Evolutionary conservation across 2,888 invertebrate genomes (phyloP).

Genomic region (Periphyllus acericola): DNA sequence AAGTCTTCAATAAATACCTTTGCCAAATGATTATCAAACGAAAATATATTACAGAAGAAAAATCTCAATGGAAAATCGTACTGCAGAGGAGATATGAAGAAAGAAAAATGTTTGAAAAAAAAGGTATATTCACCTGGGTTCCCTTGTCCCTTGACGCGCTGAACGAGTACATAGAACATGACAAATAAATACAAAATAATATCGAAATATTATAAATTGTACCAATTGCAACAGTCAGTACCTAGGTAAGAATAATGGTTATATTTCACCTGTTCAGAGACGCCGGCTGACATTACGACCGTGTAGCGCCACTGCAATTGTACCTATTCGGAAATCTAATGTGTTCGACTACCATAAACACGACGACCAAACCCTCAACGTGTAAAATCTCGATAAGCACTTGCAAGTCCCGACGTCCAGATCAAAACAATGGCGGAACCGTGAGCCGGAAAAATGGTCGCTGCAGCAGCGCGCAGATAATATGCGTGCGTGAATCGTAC

Average conservation of each 20-base stretch:
- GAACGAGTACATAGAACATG: conserved; percentile 66
- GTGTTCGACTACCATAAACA: conserved; percentile 8
- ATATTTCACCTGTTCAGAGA: conserved; percentile 84
- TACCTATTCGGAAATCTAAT: conserved; percentile 1
- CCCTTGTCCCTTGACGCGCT: conserved; percentile 90
- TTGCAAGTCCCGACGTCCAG: not conserved
- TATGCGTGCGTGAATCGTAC: not conserved
- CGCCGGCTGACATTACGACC: conserved; percentile 83
- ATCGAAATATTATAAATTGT: conserved; percentile 65
- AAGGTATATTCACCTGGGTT: conserved; percentile 75
- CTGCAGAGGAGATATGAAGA: no score
- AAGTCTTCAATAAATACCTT: no score
- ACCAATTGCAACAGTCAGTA: conserved; percentile 65
- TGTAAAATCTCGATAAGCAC: not conserved
- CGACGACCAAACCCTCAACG: not conserved
- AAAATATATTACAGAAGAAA: no score
- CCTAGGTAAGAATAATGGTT: conserved; percentile 65
- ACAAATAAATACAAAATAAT: conserved; percentile 65
- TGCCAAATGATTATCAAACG: no score
- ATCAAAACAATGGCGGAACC: conserved; percentile 47
- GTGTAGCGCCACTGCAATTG: conserved; percentile 58
- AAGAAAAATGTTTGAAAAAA: not conserved
- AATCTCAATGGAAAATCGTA: no score
- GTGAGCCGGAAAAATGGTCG: conserved; percentile 13
- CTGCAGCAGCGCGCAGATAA: conserved; percentile 4